Evolutionary conservation across 2,888 invertebrate species (phyloP).

Genomic region (Orthonevra nobilis): DNA sequence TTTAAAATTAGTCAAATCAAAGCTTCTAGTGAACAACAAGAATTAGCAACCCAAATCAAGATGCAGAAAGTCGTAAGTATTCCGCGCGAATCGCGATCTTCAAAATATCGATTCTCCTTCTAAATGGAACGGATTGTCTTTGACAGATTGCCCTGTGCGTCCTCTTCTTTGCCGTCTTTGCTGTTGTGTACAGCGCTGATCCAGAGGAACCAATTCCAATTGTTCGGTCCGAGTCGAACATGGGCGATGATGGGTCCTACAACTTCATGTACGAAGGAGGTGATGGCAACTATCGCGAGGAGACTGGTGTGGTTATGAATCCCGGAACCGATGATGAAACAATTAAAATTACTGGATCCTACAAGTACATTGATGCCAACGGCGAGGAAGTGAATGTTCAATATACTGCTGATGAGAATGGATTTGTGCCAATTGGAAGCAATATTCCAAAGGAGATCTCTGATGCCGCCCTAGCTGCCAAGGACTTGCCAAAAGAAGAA

Average conservation of each 20-base stretch:
- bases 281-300: conserved; percentile 75
- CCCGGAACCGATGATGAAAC: conserved; percentile 74
- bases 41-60: conserved; percentile 17
- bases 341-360: conserved; percentile 76
- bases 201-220: conserved; percentile 72
- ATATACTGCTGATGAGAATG: conserved; percentile 78
- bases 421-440: conserved; percentile 77
- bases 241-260: conserved; percentile 75
- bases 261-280: conserved; percentile 72
- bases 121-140: neutral
- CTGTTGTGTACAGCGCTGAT: conserved; percentile 52
- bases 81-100: neutral
- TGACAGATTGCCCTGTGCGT: conserved; percentile 42
- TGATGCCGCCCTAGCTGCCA: conserved; percentile 76
- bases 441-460: conserved; percentile 76
- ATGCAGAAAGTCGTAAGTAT: conserved; percentile 60
- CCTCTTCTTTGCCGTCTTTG: conserved; percentile 45
- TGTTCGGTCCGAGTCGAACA: conserved; percentile 73
- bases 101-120: neutral
- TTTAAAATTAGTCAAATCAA: conserved; percentile 52
- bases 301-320: conserved; percentile 73
- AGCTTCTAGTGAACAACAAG: conserved; percentile 35
- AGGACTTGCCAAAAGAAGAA: conserved; percentile 73
- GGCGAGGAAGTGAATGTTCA: conserved; percentile 76
- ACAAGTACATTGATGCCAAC: conserved; percentile 75